Conservation (phyloP, 2,113 vertebrate species). For the Pimephales promelas region DNA sequence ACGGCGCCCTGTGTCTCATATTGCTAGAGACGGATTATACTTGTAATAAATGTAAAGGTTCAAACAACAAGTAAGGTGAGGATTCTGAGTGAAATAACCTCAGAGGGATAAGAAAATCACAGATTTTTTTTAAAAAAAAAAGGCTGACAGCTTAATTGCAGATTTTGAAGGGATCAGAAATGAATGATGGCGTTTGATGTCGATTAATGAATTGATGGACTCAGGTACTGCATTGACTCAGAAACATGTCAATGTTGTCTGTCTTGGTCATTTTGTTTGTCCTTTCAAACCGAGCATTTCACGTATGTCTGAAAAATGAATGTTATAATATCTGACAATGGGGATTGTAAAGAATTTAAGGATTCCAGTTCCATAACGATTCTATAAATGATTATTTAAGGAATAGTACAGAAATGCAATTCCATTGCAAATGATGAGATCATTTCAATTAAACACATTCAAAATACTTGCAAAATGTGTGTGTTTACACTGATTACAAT, state of each 20-base stretch:
- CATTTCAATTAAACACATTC: not conserved
- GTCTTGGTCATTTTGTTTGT: not conserved
- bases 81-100: not conserved
- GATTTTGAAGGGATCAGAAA: not conserved
- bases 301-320: not conserved
- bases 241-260: not conserved
- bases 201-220: not conserved
- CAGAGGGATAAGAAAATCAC: not conserved
- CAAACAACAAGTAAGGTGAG: not conserved
- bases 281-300: not conserved
- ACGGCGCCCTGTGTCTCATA: not conserved
- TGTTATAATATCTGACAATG: not conserved
- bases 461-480: not conserved
- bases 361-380: not conserved
- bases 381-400: not conserved
- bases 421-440: not conserved
- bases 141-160: conserved; percentile 8
- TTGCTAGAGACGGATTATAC: not conserved
- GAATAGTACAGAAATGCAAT: not conserved
- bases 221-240: not conserved
- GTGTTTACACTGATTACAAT: not conserved
- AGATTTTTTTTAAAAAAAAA: not conserved
- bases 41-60: not conserved
- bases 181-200: not conserved
- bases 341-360: not conserved